Evolutionary conservation across 1,140 invertebrate genomes (phyloP).

Genomic region (Centruroides sculpturatus): DNA sequence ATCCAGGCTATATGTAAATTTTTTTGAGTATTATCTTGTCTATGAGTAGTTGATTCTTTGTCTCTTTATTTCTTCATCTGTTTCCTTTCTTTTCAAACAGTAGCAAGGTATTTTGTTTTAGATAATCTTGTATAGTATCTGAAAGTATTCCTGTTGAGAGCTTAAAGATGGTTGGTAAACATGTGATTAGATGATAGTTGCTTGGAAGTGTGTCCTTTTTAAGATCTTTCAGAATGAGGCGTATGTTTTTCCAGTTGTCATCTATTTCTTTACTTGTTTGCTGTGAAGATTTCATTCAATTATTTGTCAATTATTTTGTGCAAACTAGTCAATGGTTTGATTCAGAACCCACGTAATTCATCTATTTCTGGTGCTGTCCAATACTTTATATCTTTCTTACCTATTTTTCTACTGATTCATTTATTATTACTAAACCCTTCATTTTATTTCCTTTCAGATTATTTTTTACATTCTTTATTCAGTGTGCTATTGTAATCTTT

Average conservation of each 20-base stretch:
- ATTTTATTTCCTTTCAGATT: too few species aligned
- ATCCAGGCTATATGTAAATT: not conserved
- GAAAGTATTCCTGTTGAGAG: not conserved
- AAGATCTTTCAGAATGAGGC: not conserved
- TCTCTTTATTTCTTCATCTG: not conserved
- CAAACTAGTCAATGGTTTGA: not conserved
- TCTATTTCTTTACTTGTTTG: not conserved
- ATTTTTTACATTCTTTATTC: too few species aligned
- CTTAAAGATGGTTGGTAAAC: not conserved
- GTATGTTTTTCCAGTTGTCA: not conserved
- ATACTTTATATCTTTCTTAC: conserved; percentile 17
- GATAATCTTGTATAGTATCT: not conserved
- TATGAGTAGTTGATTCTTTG: not conserved
- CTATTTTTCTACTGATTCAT: too few species aligned
- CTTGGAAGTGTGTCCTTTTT: not conserved
- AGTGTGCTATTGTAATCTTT: too few species aligned
- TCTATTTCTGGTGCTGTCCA: not conserved
- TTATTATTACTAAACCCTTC: too few species aligned
- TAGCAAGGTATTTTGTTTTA: not conserved
- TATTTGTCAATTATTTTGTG: not conserved
- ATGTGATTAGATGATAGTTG: not conserved
- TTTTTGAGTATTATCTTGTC: not conserved
- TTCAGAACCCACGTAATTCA: not conserved
- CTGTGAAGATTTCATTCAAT: not conserved
- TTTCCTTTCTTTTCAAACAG: not conserved